These are phyloP conservation scores for Labeo calbasu DNA, from an alignment of 2,797 vertebrate genomes.

Conservation along the genomic window DNA sequence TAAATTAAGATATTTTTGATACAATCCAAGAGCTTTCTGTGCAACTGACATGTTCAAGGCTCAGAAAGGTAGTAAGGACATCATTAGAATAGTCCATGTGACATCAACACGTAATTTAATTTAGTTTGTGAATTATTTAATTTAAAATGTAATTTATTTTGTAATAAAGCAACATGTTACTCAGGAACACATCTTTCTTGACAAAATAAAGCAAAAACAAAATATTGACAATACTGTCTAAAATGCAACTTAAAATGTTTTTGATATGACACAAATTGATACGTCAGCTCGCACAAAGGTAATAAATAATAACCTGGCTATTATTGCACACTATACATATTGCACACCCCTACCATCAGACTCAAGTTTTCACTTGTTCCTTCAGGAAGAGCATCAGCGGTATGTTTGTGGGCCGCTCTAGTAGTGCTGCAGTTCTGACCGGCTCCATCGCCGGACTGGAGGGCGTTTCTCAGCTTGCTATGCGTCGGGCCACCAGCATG, in stretches of 20 bases:
- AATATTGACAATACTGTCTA: neutral
- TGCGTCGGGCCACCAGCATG: conserved; percentile 92
- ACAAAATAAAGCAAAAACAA: neutral
- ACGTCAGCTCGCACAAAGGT: neutral
- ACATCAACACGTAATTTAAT: too few relatives aligned
- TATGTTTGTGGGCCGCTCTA: conserved; percentile 84
- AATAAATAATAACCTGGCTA: neutral
- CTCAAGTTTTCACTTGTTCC: conserved; percentile 14
- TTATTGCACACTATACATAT: neutral
- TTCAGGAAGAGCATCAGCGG: conserved; percentile 92
- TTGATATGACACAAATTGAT: neutral
- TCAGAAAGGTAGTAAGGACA: too few relatives aligned
- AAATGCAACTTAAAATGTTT: neutral
- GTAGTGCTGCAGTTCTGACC: conserved; percentile 83
- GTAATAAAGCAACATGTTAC: neutral
- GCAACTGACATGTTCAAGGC: too few relatives aligned
- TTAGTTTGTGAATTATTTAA: too few relatives aligned
- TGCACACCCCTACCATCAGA: neutral
- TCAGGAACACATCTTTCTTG: neutral
- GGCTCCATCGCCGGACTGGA: conserved; percentile 94
- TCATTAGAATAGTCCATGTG: too few relatives aligned
- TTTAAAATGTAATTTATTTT: neutral
- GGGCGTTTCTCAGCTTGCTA: conserved; percentile 88
- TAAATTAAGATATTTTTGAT: too few relatives aligned
- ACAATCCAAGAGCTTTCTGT: too few relatives aligned